Percentiles rank a stretch among this genome's conserved stretches.
Conservation (phyloP, 2,888 invertebrate genomes). For the Macropis europaea region DNA sequence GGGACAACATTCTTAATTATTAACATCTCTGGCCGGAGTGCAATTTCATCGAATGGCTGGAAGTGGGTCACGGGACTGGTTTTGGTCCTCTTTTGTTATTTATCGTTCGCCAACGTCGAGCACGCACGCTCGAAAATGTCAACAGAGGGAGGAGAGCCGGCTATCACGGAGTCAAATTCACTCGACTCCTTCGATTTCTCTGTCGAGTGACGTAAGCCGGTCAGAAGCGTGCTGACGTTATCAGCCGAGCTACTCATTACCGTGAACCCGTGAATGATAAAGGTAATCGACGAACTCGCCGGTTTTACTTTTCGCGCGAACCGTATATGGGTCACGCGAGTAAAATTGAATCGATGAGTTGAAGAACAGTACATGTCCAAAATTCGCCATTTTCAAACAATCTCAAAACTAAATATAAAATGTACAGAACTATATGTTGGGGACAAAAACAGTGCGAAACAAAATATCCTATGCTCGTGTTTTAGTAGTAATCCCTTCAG, state of each 20-base stretch:
- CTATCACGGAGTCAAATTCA: constrained; percentile 11
- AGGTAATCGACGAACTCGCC: constrained; percentile 14
- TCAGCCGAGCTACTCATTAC: constrained; percentile 9
- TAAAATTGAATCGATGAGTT: too few species aligned
- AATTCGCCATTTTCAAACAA: too few species aligned
- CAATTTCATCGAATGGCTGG: constrained; percentile 47
- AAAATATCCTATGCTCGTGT: too few species aligned
- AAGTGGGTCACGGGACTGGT: constrained; percentile 61
- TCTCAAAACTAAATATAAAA: too few species aligned
- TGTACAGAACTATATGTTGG: too few species aligned
- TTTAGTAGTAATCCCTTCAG: too few species aligned
- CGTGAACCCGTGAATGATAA: constrained; percentile 13
- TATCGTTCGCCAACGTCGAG: constrained; percentile 26
- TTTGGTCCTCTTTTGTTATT: constrained; percentile 45
- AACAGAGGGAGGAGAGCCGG: background rate
- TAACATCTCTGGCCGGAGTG: constrained; percentile 56
- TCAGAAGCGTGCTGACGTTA: background rate
- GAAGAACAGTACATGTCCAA: too few species aligned
- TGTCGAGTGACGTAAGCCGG: background rate
- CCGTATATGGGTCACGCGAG: too few species aligned
- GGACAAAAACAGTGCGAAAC: too few species aligned
- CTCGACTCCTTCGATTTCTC: background rate
- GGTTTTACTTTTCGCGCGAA: background rate
- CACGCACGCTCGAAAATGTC: constrained; percentile 29
- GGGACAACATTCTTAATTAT: constrained; percentile 52